phyloP scores from a whole-genome alignment of 2,888 invertebrate genomes.

The Stenoptilia bipunctidactyla region DNA sequence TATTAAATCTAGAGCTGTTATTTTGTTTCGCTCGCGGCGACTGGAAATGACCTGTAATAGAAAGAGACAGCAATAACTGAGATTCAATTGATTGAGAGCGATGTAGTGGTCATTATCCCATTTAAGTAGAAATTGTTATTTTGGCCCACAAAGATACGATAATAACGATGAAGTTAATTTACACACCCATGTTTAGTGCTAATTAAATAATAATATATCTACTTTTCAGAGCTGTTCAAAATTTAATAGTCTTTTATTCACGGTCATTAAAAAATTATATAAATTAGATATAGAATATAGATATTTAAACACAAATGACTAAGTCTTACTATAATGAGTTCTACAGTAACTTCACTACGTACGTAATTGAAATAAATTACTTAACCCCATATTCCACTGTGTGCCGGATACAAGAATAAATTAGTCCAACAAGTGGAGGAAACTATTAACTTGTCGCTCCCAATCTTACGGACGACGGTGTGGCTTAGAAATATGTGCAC shows the following conservation, averaged over 20 bases:
- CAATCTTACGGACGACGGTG: conserved; percentile 38
- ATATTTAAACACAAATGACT: no score
- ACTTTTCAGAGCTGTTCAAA: no score
- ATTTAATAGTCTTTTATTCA: no score
- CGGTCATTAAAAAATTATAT: no score
- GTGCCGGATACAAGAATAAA: conserved; percentile 12
- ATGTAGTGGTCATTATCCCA: conserved; percentile 25
- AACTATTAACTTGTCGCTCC: conserved; percentile 61
- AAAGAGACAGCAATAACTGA: conserved; percentile 28
- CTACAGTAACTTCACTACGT: no score
- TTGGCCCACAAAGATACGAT: conserved; percentile 2
- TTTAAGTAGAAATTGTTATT: conserved; percentile 22
- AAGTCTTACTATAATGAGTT: no score
- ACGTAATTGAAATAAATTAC: background rate
- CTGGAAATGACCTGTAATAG: conserved; percentile 35
- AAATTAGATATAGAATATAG: no score
- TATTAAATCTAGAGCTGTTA: conserved; percentile 54
- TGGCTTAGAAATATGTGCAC: conserved; percentile 38
- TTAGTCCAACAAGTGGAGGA: conserved; percentile 34
- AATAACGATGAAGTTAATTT: background rate
- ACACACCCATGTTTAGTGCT: background rate
- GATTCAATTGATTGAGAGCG: conserved; percentile 24
- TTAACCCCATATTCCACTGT: conserved; percentile 7
- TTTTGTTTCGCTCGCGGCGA: conserved; percentile 40
- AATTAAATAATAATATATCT: no score